Evolutionary conservation across 30 jellyfish, hydroid and myxozoan genomes (phyloP).

Genomic region (Aurelia coerulea): DNA sequence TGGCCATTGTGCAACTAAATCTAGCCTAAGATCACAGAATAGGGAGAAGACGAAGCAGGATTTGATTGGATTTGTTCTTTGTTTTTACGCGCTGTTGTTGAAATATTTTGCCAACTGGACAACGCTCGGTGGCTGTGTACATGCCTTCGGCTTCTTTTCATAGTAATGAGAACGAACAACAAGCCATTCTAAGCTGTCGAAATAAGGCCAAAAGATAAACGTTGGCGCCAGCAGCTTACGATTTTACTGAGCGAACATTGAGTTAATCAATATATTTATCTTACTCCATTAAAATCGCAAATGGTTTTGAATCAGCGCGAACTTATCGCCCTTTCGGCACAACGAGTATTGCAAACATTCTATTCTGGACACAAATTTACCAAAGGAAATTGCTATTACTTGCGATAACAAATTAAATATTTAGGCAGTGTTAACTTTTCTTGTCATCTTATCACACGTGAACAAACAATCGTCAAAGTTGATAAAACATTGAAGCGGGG

Average conservation of each 20-base stretch:
- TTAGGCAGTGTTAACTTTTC: conserved; percentile 52
- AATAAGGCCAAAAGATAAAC: conserved; percentile 68
- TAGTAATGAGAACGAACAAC: conserved; percentile 72
- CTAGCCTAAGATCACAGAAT: conserved; percentile 20
- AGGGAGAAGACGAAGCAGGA: conserved; percentile 33
- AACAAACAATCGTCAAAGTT: conserved; percentile 44
- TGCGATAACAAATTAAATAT: conserved; percentile 49
- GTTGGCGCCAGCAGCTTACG: conserved; percentile 75
- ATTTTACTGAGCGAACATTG: conserved; percentile 44
- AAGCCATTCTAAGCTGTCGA: conserved; percentile 79
- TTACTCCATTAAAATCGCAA: conserved; percentile 47
- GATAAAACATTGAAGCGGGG: conserved; percentile 52
- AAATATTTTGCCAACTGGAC: conserved; percentile 78
- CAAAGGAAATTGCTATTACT: conserved; percentile 61
- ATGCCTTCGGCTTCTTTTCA: conserved; percentile 83
- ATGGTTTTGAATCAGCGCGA: conserved; percentile 53
- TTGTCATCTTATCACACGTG: conserved; percentile 60
- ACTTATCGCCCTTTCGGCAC: conserved; percentile 66
- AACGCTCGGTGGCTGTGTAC: conserved; percentile 56
- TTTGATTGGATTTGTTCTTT: conserved; percentile 74
- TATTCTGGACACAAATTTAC: conserved; percentile 60
- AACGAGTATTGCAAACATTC: conserved; percentile 40
- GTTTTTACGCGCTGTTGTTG: conserved; percentile 73
- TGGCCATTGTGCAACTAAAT: conserved; percentile 76
- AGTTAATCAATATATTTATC: conserved; percentile 64